Conservation (phyloP, 1,140 invertebrate genomes). For the Nasonia giraulti region DNA sequence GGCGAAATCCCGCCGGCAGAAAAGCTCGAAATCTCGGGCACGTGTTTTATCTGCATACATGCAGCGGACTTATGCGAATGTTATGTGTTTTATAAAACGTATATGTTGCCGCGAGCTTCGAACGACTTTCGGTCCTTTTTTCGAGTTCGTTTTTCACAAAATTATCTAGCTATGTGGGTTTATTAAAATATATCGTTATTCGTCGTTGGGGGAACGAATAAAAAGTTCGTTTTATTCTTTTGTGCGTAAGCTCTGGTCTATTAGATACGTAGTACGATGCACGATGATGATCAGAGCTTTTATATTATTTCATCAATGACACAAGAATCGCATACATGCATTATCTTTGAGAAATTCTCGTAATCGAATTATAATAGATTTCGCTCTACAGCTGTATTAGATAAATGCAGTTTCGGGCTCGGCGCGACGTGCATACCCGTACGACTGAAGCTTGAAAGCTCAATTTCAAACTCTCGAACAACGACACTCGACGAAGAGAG, state of each 20-base stretch:
- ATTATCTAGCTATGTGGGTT: not conserved
- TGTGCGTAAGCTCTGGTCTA: not conserved
- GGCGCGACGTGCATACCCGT: too few relatives aligned
- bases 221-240: not conserved
- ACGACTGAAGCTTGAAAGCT: not conserved
- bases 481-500: not conserved
- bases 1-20: not conserved
- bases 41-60: too few relatives aligned
- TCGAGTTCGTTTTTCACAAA: not conserved
- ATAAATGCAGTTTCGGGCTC: too few relatives aligned
- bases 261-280: too few relatives aligned
- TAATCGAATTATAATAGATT: too few relatives aligned
- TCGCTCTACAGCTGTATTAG: too few relatives aligned
- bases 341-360: too few relatives aligned
- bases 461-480: constrained; percentile 19
- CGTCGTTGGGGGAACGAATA: not conserved
- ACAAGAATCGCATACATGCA: too few relatives aligned
- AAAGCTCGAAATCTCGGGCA: not conserved
- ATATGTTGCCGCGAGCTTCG: not conserved
- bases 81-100: not conserved
- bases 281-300: too few relatives aligned
- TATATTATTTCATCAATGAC: too few relatives aligned
- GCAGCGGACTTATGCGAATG: not conserved
- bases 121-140: not conserved
- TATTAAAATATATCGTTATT: not conserved